Conservation (phyloP, 2,113 vertebrate genomes). For the Plotosus lineatus region DNA sequence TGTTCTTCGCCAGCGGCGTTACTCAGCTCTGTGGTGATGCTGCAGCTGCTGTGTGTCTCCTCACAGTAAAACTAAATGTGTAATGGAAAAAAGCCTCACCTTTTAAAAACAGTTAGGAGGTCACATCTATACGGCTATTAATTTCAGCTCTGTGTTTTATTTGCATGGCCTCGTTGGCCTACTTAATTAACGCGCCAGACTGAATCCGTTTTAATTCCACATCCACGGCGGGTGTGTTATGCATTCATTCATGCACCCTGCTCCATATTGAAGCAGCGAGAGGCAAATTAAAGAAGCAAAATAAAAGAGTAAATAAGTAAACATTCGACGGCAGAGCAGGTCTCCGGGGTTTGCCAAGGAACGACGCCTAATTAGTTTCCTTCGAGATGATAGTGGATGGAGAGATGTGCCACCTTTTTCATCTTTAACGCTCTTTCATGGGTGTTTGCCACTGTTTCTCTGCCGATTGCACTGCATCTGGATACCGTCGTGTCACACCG, state of each 20-base stretch:
- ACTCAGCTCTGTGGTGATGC: not conserved
- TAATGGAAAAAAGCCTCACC: no score
- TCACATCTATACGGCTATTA: conserved; percentile 1
- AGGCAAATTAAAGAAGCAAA: conserved; percentile 51
- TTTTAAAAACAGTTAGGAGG: conserved; percentile 1
- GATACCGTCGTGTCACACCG: not conserved
- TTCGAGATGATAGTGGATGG: conserved; percentile 44
- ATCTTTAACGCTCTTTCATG: not conserved
- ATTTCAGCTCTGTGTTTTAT: conserved; percentile 24
- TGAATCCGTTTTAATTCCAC: conserved; percentile 52
- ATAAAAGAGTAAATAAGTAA: conserved; percentile 50
- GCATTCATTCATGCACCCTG: conserved; percentile 50
- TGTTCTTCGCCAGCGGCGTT: not conserved
- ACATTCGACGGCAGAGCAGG: conserved; percentile 43
- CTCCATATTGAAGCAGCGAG: conserved; percentile 43
- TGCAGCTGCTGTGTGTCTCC: not conserved
- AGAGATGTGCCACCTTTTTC: conserved; percentile 35
- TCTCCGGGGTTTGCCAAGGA: conserved; percentile 35
- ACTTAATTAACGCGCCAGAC: conserved; percentile 56
- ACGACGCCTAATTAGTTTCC: conserved; percentile 47
- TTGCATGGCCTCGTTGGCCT: conserved; percentile 47
- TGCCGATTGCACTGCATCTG: not conserved
- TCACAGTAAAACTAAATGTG: not conserved
- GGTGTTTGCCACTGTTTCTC: not conserved
- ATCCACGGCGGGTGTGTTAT: conserved; percentile 44